Evolutionary conservation across 2,797 vertebrate species (phyloP).

Genomic region (Capromys pilorides): DNA sequence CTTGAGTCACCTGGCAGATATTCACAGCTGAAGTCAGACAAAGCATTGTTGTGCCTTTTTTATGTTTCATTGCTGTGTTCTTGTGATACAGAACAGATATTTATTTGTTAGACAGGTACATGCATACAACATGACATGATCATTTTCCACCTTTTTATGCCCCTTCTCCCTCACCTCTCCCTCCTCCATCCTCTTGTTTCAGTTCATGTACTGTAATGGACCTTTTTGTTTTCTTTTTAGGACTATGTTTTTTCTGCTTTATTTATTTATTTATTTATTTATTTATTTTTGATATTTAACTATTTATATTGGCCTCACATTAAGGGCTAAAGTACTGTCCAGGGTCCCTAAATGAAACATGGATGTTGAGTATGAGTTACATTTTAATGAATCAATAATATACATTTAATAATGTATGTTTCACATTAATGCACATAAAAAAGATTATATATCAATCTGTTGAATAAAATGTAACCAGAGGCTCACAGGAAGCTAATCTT

Average conservation of each 20-base stretch:
- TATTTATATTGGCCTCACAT: not conserved
- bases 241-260: not conserved
- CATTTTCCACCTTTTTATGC: not conserved
- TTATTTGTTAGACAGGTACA: no score
- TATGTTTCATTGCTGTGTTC: not conserved
- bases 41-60: not conserved
- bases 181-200: not conserved
- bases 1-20: not conserved
- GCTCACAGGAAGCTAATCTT: not conserved
- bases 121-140: not conserved
- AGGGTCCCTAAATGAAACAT: not conserved
- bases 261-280: not conserved
- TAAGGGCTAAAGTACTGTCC: no score
- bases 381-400: not conserved
- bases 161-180: not conserved
- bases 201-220: not conserved
- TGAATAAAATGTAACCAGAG: not conserved
- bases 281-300: not conserved
- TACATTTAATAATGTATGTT: not conserved
- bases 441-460: not conserved
- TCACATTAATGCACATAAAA: not conserved
- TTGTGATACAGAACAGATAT: not conserved
- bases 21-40: not conserved
- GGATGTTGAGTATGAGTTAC: not conserved
- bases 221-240: not conserved